These are phyloP conservation scores for Linepithema humile DNA, from an alignment of 1,140 invertebrate genomes.

Conservation along the genomic window DNA sequence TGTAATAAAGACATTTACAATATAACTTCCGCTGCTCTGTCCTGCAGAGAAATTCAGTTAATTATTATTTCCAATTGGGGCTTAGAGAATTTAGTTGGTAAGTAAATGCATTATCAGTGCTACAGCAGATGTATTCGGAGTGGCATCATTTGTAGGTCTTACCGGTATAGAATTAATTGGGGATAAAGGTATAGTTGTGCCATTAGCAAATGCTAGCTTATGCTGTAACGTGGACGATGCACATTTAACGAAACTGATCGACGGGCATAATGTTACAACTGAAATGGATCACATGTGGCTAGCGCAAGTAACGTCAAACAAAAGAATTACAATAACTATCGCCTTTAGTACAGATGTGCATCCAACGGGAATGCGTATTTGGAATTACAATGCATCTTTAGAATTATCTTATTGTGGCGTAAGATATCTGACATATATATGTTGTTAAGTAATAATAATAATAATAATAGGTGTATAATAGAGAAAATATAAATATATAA, in stretches of 20 bases:
- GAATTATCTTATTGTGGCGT: constrained; percentile 91
- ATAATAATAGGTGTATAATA: too few species aligned
- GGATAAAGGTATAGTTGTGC: constrained; percentile 74
- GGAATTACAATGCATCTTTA: constrained; percentile 92
- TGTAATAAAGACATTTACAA: constrained; percentile 65
- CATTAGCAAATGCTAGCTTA: constrained; percentile 69
- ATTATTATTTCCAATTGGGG: constrained; percentile 87
- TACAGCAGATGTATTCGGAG: background rate
- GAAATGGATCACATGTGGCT: constrained; percentile 88
- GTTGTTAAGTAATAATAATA: constrained; percentile 5
- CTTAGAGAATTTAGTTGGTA: constrained; percentile 84
- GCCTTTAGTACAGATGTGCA: constrained; percentile 84
- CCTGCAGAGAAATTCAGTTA: constrained; percentile 83
- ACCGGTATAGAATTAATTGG: constrained; percentile 85
- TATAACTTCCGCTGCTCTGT: constrained; percentile 75
- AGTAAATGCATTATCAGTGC: constrained; percentile 19
- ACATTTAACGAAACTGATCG: constrained; percentile 82
- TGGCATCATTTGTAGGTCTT: constrained; percentile 75
- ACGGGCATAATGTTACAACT: constrained; percentile 86
- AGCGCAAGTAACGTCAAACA: constrained; percentile 79
- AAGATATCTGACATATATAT: constrained; percentile 72
- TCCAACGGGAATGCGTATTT: constrained; percentile 88
- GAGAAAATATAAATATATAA: too few species aligned
- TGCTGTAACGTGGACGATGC: constrained; percentile 63
- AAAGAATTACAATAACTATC: constrained; percentile 81